Base-by-base conservation (phyloP, 2,888 invertebrate genomes). In the Blastobasis lacticolella region DNA sequence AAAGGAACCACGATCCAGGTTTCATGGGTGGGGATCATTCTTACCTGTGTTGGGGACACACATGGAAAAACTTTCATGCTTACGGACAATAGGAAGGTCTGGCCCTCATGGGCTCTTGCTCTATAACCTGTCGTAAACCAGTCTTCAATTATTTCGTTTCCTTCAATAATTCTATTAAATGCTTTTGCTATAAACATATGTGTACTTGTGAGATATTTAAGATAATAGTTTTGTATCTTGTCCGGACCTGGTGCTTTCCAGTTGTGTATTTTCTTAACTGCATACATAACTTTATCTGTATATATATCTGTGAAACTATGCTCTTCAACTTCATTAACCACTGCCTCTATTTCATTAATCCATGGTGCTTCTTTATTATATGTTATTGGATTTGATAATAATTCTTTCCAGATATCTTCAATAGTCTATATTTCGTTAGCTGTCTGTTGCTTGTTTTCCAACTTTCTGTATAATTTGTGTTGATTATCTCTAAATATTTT, bases 81-180 rank as follows among this genome's bases (percentile, higher is more conserved):
- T n/a, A n/a, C n/a, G n/a, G n/a, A n/a, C n/a, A n/a, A n/a, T n/a
- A n/a, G n/a, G n/a, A n/a, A n/a, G n/a, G n/a, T n/a, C n/a, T n/a
- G n/a, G n/a, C n/a, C n/a, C n/a, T n/a, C n/a, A n/a, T n/a, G n/a
- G n/a, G n/a, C n/a, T n/a, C n/a, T n/a, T n/a, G n/a, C n/a, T n/a
- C n/a, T n/a, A n/a, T n/a, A 43, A 1, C 56, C 53, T 5, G 47
- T 51, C 6, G 47, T 51, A 10, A 51, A 37, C 53, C 56, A 63
- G 49, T 42, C 37, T 47, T 48, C 48, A 9, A 23, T n/a, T 7
- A 41, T 5, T 46, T 53, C 41, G 40, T 5, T 49, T 5, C 49
- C 49, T 6, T 49, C 36, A n/a, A 43, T 10, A 5, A 49, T 36
- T n/a, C 45, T 5, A 5, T 5, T 36, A 45, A 45, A 45, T 23